Conservation (phyloP, 2,888 invertebrate species). For the Cataglyphis albicans region DNA sequence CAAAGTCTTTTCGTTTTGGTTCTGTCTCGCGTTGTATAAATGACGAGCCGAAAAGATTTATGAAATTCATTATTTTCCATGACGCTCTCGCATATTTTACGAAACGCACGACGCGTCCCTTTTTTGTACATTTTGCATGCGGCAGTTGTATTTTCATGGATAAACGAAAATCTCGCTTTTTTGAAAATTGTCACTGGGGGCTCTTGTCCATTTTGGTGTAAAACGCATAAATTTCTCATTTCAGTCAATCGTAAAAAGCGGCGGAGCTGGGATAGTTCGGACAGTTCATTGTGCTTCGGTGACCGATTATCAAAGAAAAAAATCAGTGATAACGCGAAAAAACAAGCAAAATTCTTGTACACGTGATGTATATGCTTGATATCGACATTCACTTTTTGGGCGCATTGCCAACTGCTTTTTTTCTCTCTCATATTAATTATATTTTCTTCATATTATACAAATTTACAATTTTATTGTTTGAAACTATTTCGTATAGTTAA, state of each 20-base stretch:
- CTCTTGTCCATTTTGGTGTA: constrained; percentile 14
- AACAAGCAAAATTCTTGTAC: constrained; percentile 58
- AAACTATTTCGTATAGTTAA: background rate
- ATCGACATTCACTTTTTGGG: constrained; percentile 69
- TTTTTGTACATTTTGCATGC: background rate
- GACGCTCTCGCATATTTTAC: constrained; percentile 31
- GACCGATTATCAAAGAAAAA: constrained; percentile 55
- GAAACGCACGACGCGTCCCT: background rate
- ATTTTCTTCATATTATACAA: background rate
- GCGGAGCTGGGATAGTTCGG: constrained; percentile 47
- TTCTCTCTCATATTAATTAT: background rate
- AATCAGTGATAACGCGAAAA: constrained; percentile 53
- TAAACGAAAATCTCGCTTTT: constrained; percentile 34
- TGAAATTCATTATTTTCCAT: constrained; percentile 38
- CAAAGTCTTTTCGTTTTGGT: background rate
- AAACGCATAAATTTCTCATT: constrained; percentile 60
- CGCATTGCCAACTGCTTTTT: constrained; percentile 52
- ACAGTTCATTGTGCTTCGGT: constrained; percentile 54
- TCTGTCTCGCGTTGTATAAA: constrained; percentile 19
- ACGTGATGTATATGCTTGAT: constrained; percentile 66
- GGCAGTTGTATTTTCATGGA: constrained; percentile 34
- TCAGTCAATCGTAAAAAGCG: constrained; percentile 62
- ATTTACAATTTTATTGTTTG: background rate
- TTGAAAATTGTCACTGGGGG: constrained; percentile 31
- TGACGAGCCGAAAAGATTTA: constrained; percentile 28